Evolutionary conservation across 2,888 invertebrate species (phyloP).

Genomic region (Brachylomia viminalis): DNA sequence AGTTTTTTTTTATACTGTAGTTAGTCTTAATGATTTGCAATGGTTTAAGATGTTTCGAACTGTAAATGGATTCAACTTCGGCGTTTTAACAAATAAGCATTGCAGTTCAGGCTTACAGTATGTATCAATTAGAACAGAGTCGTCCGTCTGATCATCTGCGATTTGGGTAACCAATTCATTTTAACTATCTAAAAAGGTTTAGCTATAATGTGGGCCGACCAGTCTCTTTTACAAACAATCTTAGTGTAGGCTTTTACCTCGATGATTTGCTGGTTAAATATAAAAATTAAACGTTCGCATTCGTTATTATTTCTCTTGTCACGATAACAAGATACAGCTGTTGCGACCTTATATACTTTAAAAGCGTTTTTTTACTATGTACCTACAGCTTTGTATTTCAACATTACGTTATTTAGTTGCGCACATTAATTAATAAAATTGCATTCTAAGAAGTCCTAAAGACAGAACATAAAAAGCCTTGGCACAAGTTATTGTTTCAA

Average conservation of each 20-base stretch:
- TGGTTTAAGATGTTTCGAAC: conserved; percentile 13
- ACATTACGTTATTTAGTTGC: no score
- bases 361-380: background rate
- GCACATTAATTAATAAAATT: conserved; percentile 19
- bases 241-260: background rate
- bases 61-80: conserved; percentile 7
- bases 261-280: conserved; percentile 4
- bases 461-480: conserved; percentile 33
- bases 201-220: background rate
- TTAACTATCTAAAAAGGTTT: background rate
- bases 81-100: background rate
- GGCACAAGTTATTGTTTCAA: conserved; percentile 47
- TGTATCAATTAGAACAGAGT: background rate
- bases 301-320: background rate
- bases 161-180: background rate
- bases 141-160: background rate
- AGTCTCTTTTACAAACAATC: background rate
- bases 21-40: conserved; percentile 5
- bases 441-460: conserved; percentile 11
- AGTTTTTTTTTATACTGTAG: conserved; percentile 9
- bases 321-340: conserved; percentile 1
- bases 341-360: background rate
- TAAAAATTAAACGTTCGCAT: background rate
- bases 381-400: background rate
- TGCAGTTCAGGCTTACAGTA: background rate